phyloP scores from a whole-genome alignment of 1,140 invertebrate species.

The Conus betulinus region DNA sequence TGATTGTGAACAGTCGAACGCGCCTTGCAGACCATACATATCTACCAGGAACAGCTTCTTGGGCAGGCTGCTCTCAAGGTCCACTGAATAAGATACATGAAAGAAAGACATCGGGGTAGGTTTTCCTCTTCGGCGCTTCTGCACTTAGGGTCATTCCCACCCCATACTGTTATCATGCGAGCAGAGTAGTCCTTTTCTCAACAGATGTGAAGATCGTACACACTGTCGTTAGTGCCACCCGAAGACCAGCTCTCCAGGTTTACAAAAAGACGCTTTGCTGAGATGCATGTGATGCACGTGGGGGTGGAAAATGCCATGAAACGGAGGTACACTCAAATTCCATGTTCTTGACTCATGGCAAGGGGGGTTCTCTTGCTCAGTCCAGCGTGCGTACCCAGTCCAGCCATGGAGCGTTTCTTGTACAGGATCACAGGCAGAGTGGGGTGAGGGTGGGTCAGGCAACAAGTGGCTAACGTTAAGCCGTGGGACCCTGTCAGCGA shows the following conservation, averaged over 20 bases:
- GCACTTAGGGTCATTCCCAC: background rate
- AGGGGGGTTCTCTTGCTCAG: background rate
- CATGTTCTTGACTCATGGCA: background rate
- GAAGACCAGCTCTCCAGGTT: background rate
- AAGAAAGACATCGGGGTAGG: background rate
- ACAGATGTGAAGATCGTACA: background rate
- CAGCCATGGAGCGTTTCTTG: no score
- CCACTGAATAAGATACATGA: background rate
- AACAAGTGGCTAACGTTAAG: no score
- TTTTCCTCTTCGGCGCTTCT: background rate
- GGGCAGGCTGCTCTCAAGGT: background rate
- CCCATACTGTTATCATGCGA: background rate
- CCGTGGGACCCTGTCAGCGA: no score
- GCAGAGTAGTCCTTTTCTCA: background rate
- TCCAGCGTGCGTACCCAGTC: background rate
- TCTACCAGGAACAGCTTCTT: background rate
- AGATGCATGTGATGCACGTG: background rate
- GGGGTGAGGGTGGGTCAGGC: no score
- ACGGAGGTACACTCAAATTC: background rate
- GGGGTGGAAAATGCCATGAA: background rate
- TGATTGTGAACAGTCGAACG: background rate
- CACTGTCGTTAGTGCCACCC: background rate
- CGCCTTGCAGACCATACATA: no score
- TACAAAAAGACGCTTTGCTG: background rate
- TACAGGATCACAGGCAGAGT: no score